Evolutionary conservation across 2,113 vertebrate species (phyloP), one percentile per base, ranked within the genome.

Genomic region (Dunckerocampus dactyliophorus): DNA sequence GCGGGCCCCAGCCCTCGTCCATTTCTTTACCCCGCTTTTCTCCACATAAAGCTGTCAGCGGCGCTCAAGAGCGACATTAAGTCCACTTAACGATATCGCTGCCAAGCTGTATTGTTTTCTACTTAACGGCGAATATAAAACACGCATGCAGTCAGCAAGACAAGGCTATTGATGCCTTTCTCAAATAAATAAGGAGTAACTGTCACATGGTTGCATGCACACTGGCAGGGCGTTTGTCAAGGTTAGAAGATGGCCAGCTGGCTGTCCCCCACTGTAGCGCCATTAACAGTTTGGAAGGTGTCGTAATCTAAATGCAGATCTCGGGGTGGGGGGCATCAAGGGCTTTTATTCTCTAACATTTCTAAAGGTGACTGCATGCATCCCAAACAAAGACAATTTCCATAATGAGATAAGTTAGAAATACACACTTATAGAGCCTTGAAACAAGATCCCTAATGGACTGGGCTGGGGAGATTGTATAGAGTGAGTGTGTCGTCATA

Each of bases 31-130:
- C 79, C 62, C 72, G 61, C 72, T 75, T 71, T 75, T 63, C 73
- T 77, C 70, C 62, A 51, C 83, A 67, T 87, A 77, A 83, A 84
- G 53, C 79, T 79, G 82, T 78, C 82, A 63, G 57, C 62, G 5
- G 31, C 9, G 51, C 67, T 85, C 71, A 69, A 62, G 65, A 62
- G 57, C 76, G 65, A 82, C 80, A 79, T 75, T 71, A 66, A 62
- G 56, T 64, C 62, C 15, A 59, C 65, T 78, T 14, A 65, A 59
- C 55, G 6, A 59, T 71, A 76, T 55, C 67, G 45, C 55, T 57
- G 69, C 49, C 34, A 20, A 1, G 47, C 53, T 65, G 73, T 50
- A 63, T 81, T 77, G 73, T 82, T 82, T 82, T 72, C 69, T 65
- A 60, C 71, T 68, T 84, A 80, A 81, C 60, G 76, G 72, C 60